A percentile compares a stretch with the other conserved stretches of the same genome.
phyloP scores from a whole-genome alignment of 1,140 invertebrate genomes.

The Papilio glaucus region DNA sequence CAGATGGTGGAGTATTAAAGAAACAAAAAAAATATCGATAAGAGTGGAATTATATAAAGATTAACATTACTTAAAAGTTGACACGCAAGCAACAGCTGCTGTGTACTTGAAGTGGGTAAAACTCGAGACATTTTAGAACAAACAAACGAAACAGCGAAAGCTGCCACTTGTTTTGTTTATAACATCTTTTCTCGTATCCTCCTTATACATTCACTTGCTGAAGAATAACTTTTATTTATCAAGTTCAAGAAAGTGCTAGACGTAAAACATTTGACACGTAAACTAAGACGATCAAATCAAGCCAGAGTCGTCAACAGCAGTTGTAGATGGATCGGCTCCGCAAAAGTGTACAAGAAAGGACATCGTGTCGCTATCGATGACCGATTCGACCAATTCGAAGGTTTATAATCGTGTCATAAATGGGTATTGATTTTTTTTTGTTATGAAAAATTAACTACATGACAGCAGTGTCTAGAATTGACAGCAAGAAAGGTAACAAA shows the following conservation, averaged over 20 bases:
- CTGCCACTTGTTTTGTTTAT: constrained; percentile 60
- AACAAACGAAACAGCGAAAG: constrained; percentile 60
- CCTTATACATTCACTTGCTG: constrained; percentile 59
- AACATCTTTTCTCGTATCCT: constrained; percentile 55
- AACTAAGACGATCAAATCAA: too few species aligned
- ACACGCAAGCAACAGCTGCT: constrained; percentile 51
- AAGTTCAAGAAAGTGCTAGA: not conserved
- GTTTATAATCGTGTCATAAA: too few species aligned
- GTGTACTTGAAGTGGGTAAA: constrained; percentile 40
- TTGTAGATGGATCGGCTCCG: too few species aligned
- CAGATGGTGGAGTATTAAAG: constrained; percentile 38
- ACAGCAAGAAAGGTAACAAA: not conserved
- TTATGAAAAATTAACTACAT: not conserved
- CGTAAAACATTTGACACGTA: not conserved
- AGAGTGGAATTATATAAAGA: constrained; percentile 45
- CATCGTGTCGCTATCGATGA: too few species aligned
- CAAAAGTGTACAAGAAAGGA: too few species aligned
- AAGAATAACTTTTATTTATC: constrained; percentile 33
- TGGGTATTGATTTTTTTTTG: not conserved
- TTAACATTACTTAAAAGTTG: constrained; percentile 38
- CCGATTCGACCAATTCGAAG: too few species aligned
- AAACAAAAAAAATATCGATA: constrained; percentile 35
- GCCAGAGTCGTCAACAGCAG: too few species aligned
- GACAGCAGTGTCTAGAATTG: not conserved
- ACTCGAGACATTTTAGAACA: constrained; percentile 52